Base-by-base conservation (phyloP, 2,888 invertebrate species). In the Choristoneura rosaceana region DNA sequence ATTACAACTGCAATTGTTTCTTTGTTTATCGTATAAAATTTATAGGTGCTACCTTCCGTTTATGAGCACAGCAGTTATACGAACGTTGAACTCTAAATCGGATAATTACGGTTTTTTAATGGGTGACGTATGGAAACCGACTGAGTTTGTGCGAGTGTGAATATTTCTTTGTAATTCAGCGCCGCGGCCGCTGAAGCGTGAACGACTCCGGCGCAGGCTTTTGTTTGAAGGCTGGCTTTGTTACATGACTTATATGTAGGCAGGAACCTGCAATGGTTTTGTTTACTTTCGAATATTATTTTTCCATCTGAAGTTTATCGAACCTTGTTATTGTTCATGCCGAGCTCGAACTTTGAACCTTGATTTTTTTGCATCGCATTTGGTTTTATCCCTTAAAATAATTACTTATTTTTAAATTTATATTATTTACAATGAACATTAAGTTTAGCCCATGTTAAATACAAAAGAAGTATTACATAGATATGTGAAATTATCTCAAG, bases 91-190 rank as follows among this genome's bases (percentile, higher is more conserved):
- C 93, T 89, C 84, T 87, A 83, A 88, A 91, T 90, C 87, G 87
- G 82, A 85, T 89, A 90, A 92, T 92, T 92, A 91, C 88, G 88
- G 86, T 85, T 90, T 91, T 90, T 92, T 90, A 91, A 91, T 91
- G 88, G 87, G 83, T 85, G 80, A 68, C 68, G 73, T 73, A 73
- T 64, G 71, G 71, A 71, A 66, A 60, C 66, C 82, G 82, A 81
- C 86, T 80, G 85, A 88, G 85, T 88, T 87, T 89, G 90, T 84
- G 85, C 86, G 86, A 79, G 84, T 88, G 87, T 66, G 63, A 58
- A 69, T 69, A 47, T 86, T 87, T 85, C 85, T 88, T 85, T 89
- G 85, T 87, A 81, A 77, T 80, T 75, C 78, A 74, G 81, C 81
- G 80, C 65, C 70, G 73, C 60, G 34, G 41, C 71, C 71, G 41